Base-by-base conservation (phyloP, 2,113 vertebrate genomes). In the Pachypanchax playfairii region DNA sequence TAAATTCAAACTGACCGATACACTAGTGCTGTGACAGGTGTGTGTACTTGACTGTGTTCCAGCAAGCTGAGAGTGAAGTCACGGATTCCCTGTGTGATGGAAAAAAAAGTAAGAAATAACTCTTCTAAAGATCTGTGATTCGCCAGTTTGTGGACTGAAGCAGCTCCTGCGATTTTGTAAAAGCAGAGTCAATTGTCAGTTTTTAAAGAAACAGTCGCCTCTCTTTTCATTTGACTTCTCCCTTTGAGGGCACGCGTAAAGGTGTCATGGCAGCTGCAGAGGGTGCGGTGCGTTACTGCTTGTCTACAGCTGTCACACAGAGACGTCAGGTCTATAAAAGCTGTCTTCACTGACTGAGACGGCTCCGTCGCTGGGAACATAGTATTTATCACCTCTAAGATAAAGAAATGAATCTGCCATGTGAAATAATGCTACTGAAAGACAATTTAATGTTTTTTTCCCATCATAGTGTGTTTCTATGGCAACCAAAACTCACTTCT, bases 401-500 rank as follows among this genome's bases (percentile, higher is more conserved):
- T 38, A 17, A 73, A 56, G 15, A 35, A 70, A 67, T 57, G 5
- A n/a, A n/a, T n/a, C n/a, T n/a, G n/a, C n/a, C n/a, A n/a, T n/a
- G n/a, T n/a, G n/a, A n/a, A n/a, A n/a, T n/a, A n/a, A n/a, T n/a
- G n/a, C n/a, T n/a, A n/a, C n/a, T n/a, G n/a, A n/a, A n/a, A n/a
- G n/a, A n/a, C 70, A 84, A 57, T 65, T 28, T 42, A 17, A 39
- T 43, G 18, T 33, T 38, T 51, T 62, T n/a, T 69, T 75, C 61
- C 24, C 7, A 63, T 51, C 50, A 57, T 50, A 25, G 56, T 65
- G 60, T 78, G 86, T 91, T 91, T 76, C 83, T 79, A 88, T 84
- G 80, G 83, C 46, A 86, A 89, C 77, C 7, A 46, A 59, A 57
- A n/a, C n/a, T n/a, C n/a, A n/a, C n/a, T n/a, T n/a, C n/a, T n/a